phyloP scores from a whole-genome alignment of 2,888 invertebrate genomes.

The Phortica magna region DNA sequence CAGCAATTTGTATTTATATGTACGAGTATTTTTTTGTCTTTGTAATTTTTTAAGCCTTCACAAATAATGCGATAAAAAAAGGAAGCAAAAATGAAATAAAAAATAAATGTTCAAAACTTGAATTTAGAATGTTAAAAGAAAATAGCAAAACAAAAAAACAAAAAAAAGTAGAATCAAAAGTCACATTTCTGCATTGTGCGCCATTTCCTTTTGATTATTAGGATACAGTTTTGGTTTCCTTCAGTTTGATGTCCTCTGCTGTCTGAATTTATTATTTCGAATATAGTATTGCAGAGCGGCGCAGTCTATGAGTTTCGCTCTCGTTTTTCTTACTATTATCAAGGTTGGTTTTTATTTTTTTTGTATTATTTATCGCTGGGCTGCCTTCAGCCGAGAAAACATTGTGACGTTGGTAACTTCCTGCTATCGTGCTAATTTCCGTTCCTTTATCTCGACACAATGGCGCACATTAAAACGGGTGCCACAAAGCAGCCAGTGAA shows the following conservation, averaged over 20 bases:
- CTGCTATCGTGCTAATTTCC: constrained; percentile 78
- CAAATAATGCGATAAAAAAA: background rate
- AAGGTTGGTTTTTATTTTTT: constrained; percentile 3
- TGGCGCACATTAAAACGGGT: constrained; percentile 74
- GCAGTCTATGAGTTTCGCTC: background rate
- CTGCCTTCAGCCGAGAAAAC: constrained; percentile 53
- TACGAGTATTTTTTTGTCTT: background rate
- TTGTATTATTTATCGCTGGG: constrained; percentile 25
- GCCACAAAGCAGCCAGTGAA: constrained; percentile 32
- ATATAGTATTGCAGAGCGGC: constrained; percentile 40
- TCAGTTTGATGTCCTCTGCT: constrained; percentile 10
- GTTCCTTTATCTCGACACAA: constrained; percentile 77
- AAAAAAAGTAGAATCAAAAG: background rate
- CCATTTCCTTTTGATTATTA: constrained; percentile 76
- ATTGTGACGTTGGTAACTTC: constrained; percentile 67
- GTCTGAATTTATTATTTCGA: constrained; percentile 44
- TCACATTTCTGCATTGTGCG: constrained; percentile 61
- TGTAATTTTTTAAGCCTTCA: background rate
- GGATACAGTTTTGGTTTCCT: constrained; percentile 41
- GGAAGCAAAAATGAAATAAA: background rate
- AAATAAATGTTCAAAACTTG: background rate
- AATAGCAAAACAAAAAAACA: background rate
- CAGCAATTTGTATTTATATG: no score
- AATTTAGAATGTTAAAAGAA: background rate
- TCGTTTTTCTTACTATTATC: background rate